These are phyloP conservation scores for Syncerus caffer DNA, from an alignment of 2,797 vertebrate species.

Conservation along the genomic window DNA sequence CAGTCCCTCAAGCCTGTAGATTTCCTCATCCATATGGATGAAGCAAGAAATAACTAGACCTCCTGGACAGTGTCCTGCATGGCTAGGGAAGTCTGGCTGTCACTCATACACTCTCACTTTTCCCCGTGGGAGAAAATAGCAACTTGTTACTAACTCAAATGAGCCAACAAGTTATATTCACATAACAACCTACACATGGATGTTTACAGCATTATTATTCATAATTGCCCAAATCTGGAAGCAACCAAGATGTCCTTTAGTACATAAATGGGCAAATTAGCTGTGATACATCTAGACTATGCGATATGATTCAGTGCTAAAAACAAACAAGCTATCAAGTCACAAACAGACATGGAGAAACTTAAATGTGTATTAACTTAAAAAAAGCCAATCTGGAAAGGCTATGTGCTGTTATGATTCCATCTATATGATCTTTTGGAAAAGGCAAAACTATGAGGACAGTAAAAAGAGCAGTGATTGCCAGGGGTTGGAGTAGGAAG, in stretches of 20 bases:
- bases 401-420: not conserved
- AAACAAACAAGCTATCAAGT: not conserved
- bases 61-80: not conserved
- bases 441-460: not conserved
- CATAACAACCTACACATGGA: not conserved
- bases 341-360: not conserved
- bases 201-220: not conserved
- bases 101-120: not conserved
- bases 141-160: not conserved
- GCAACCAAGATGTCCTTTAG: not conserved
- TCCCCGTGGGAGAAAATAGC: not conserved
- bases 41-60: not conserved
- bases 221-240: not conserved
- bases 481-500: not conserved
- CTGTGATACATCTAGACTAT: not conserved
- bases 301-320: not conserved
- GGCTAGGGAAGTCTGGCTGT: not conserved
- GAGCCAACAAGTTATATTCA: not conserved
- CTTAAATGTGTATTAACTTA: not conserved
- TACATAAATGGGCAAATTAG: not conserved
- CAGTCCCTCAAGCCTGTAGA: not conserved
- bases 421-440: not conserved
- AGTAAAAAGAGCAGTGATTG: not conserved
- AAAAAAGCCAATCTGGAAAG: not conserved
- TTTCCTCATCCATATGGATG: not conserved